These are phyloP conservation scores for Heteromurus nitidus DNA, from an alignment of 2,888 invertebrate species.

Conservation along the genomic window DNA sequence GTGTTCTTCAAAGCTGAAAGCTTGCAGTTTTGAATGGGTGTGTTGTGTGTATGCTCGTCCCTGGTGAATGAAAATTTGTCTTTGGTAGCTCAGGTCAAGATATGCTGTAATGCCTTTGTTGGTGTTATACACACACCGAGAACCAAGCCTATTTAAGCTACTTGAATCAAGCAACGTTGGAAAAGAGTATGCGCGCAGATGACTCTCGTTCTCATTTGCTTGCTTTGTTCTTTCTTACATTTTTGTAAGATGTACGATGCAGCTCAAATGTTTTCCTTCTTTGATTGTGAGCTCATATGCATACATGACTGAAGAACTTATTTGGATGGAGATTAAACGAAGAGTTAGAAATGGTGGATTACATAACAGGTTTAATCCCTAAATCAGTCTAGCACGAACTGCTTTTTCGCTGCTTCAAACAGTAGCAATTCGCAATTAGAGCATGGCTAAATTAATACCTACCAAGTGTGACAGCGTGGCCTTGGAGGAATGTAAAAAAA, in stretches of 20 bases:
- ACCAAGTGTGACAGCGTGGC: background rate
- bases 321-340: too few relatives aligned
- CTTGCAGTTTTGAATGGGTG: background rate
- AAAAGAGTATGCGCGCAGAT: too few relatives aligned
- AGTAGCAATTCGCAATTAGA: slow-evolving; percentile 48
- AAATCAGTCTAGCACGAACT: slow-evolving; percentile 39
- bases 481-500: slow-evolving; percentile 30
- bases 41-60: background rate
- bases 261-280: too few relatives aligned
- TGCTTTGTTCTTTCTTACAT: too few relatives aligned
- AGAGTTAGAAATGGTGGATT: background rate
- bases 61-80: slow-evolving; percentile 34
- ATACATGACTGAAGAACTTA: too few relatives aligned
- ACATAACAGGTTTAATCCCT: slow-evolving; percentile 24
- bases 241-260: too few relatives aligned
- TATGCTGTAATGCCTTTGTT: too few relatives aligned
- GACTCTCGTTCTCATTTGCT: too few relatives aligned
- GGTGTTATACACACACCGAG: too few relatives aligned
- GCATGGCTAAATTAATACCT: slow-evolving; percentile 31
- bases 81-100: slow-evolving; percentile 27
- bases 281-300: too few relatives aligned
- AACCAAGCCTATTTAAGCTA: too few relatives aligned
- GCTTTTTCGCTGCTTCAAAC: slow-evolving; percentile 25
- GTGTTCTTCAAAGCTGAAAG: background rate
- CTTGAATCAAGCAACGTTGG: too few relatives aligned